Evolutionary conservation across 1,140 invertebrate species (phyloP).

Genomic region (Sarcophaga bullata): DNA sequence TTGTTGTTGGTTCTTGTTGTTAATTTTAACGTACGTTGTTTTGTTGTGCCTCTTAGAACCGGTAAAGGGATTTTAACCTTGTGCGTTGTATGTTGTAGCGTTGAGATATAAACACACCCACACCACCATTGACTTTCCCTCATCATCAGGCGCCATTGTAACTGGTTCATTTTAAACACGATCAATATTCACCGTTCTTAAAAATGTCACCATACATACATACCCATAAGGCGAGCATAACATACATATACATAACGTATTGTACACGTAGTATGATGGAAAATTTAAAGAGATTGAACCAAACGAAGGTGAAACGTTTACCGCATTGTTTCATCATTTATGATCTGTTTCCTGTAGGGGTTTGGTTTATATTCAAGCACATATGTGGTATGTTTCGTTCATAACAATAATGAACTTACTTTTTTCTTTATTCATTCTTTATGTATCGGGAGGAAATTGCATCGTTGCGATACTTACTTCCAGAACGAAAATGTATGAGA

Average conservation of each 20-base stretch:
- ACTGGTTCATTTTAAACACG: slow-evolving; percentile 25
- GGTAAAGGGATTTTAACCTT: slow-evolving; percentile 29
- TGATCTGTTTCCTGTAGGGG: too few relatives aligned
- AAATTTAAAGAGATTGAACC: background rate
- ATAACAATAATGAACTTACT: too few relatives aligned
- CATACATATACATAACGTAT: too few relatives aligned
- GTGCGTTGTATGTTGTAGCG: background rate
- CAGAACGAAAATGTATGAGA: too few relatives aligned
- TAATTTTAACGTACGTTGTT: slow-evolving; percentile 1
- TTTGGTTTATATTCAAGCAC: too few relatives aligned
- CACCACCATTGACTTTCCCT: background rate
- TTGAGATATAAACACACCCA: background rate
- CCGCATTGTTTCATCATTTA: background rate
- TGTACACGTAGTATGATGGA: too few relatives aligned
- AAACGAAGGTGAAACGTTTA: background rate
- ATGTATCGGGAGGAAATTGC: too few relatives aligned
- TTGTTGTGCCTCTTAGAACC: slow-evolving; percentile 3
- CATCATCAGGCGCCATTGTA: slow-evolving; percentile 3
- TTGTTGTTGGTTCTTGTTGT: slow-evolving; percentile 26
- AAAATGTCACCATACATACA: background rate
- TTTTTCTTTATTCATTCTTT: too few relatives aligned
- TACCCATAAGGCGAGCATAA: too few relatives aligned
- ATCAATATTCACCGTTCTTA: slow-evolving; percentile 31
- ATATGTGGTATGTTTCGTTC: too few relatives aligned
- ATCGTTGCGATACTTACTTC: too few relatives aligned